These are phyloP conservation scores for Hippocampus zosterae DNA, from an alignment of 2,113 vertebrate genomes.

Conservation along the genomic window DNA sequence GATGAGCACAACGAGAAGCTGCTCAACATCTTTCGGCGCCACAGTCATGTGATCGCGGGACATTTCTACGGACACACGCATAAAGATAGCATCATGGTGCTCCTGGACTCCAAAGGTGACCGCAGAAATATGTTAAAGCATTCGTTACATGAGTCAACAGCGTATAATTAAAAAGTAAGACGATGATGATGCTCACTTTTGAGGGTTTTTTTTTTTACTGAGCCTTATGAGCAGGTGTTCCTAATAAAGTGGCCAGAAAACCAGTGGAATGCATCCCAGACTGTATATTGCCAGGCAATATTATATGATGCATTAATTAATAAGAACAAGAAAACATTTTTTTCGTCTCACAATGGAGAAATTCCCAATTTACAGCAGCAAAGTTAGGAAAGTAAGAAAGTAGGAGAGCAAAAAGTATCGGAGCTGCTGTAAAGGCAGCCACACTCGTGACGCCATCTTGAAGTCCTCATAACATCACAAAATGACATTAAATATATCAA, in stretches of 20 bases:
- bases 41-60: slow-evolving; percentile 79
- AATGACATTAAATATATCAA: too few relatives aligned
- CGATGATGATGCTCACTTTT: not conserved
- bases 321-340: too few relatives aligned
- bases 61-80: slow-evolving; percentile 97
- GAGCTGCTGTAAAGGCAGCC: too few relatives aligned
- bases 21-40: slow-evolving; percentile 80
- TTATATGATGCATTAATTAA: too few relatives aligned
- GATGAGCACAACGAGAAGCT: slow-evolving; percentile 80
- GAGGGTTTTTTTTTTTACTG: not conserved
- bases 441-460: too few relatives aligned
- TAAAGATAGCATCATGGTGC: slow-evolving; percentile 89
- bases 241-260: not conserved
- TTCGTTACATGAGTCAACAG: not conserved
- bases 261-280: not conserved
- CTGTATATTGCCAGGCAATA: too few relatives aligned
- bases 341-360: too few relatives aligned
- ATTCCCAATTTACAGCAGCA: too few relatives aligned
- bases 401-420: too few relatives aligned
- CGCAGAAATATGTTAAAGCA: not conserved
- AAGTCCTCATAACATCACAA: too few relatives aligned
- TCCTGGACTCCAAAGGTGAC: slow-evolving; percentile 81
- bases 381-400: too few relatives aligned
- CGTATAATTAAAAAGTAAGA: not conserved
- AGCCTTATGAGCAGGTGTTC: not conserved